Evolutionary conservation across 1,140 invertebrate genomes (phyloP), one percentile per base, ranked within the genome.

Genomic region (Vanessa atalanta): DNA sequence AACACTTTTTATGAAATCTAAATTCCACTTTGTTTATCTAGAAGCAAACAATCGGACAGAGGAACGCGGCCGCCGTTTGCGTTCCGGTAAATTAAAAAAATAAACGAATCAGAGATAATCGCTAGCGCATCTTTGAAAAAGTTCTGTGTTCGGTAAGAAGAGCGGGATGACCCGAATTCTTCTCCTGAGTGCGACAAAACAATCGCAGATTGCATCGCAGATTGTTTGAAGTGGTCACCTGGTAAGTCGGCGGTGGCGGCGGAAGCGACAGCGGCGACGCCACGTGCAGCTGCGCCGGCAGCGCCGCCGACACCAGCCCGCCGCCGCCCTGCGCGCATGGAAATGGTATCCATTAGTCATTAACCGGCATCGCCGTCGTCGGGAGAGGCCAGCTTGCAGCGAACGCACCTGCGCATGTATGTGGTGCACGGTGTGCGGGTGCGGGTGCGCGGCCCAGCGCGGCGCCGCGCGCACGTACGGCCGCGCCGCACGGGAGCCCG

Each of bases 231-330:
- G 31, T 63, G 15, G 0, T 11, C 79, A 90, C 88, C 88, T 91
- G 89, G 77, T 90, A 91, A 0, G 89, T 90, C 68, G 89, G 89
- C 11, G 89, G 89, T 16, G 89, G 88, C 16, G 88, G 87, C 20
- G 86, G 88, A 47, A 89, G 76, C 20, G 86, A 81, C 31, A 88
- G 80, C 16, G 86, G 82, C 70, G 83, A 80, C 77, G 83, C 82
- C 23, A 88, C 87, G 81, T 87, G 84, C 75, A 90, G 76, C 80
- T 84, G 87, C 43, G 84, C 81, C 65, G 83, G 83, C 47, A 85
- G 70, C 77, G 86, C 81, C 64, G 86, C 81, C 47, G 81, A 77
- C 74, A 90, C 84, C 63, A 88, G 77, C 2, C 86, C 86, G 15
- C 85, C 85, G 23, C 86, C 88, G 48, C 83, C 80, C 87, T 89